A percentile compares a stretch with the other conserved stretches of the same genome.
phyloP scores from a whole-genome alignment of 2,797 vertebrate species.

The Merluccius polli region DNA sequence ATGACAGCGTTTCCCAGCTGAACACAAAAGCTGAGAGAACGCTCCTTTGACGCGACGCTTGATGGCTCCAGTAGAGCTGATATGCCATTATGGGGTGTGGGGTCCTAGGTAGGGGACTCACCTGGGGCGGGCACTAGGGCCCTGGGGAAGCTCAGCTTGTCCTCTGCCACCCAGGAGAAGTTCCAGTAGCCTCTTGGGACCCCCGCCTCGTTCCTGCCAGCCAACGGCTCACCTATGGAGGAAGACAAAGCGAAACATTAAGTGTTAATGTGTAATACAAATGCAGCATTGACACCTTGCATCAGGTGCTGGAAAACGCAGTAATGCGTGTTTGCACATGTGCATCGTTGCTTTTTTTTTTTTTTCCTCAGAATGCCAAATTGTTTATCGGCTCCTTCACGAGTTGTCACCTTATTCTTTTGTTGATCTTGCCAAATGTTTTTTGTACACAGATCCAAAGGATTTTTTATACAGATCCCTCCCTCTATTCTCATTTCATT shows the following conservation, averaged over 20 bases:
- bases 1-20: background rate
- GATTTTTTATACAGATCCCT: too few relatives aligned
- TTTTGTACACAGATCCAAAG: too few relatives aligned
- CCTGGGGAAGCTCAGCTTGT: constrained; percentile 66
- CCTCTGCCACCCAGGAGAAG: constrained; percentile 78
- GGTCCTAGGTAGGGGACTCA: constrained; percentile 58
- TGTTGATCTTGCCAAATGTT: too few relatives aligned
- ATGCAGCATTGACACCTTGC: background rate
- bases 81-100: background rate
- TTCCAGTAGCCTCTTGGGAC: constrained; percentile 73
- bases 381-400: background rate
- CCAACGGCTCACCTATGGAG: constrained; percentile 54
- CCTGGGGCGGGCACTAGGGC: constrained; percentile 52
- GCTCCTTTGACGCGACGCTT: background rate
- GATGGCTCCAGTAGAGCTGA: background rate
- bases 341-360: too few relatives aligned
- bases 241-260: background rate
- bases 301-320: background rate
- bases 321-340: background rate
- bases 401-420: background rate
- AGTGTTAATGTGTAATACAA: too few relatives aligned
- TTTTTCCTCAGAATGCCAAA: too few relatives aligned
- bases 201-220: constrained; percentile 34
- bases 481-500: background rate
- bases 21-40: too few relatives aligned